A percentile compares a stretch with the other conserved stretches of the same genome.
Evolutionary conservation across 1,140 invertebrate species (phyloP).

Genomic region (Brachionus manjavacas): DNA sequence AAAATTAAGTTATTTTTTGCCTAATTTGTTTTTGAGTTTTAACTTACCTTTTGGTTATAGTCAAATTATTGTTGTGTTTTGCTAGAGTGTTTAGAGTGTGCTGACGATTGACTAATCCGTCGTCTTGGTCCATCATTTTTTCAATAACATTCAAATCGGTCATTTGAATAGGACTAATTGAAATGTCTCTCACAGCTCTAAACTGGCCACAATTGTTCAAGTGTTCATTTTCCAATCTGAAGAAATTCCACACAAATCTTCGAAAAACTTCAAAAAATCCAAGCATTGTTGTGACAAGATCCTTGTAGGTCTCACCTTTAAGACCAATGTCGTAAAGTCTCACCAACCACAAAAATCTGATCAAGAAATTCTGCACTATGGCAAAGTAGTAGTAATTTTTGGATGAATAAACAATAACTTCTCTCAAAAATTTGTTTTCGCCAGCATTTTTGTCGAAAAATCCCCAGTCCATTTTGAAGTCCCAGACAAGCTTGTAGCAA

Average conservation of each 20-base stretch:
- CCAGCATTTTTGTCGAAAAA: constrained; percentile 79
- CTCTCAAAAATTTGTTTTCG: constrained; percentile 68
- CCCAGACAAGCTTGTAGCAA: constrained; percentile 83
- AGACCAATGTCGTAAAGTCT: constrained; percentile 72
- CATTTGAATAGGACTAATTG: constrained; percentile 71
- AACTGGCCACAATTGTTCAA: constrained; percentile 99
- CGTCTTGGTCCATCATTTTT: constrained; percentile 41
- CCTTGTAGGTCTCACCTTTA: constrained; percentile 70
- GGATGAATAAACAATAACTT: constrained; percentile 66
- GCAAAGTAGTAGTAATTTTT: constrained; percentile 87
- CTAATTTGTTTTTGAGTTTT: background rate
- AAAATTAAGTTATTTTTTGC: background rate
- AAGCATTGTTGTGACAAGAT: constrained; percentile 80
- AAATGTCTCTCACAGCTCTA: constrained; percentile 93
- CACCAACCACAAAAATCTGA: constrained; percentile 79
- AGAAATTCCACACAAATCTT: constrained; percentile 98
- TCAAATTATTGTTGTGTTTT: constrained; percentile 29
- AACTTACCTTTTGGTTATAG: constrained; percentile 19
- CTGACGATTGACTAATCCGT: constrained; percentile 5
- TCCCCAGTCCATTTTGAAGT: constrained; percentile 97
- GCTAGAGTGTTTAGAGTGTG: background rate
- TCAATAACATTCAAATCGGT: constrained; percentile 32
- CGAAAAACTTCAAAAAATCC: constrained; percentile 90
- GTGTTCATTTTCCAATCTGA: constrained; percentile 98
- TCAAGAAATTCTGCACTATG: constrained; percentile 85